These are phyloP conservation scores for Scaptomyza graminum DNA, from an alignment of 1,140 invertebrate species.

Conservation along the genomic window DNA sequence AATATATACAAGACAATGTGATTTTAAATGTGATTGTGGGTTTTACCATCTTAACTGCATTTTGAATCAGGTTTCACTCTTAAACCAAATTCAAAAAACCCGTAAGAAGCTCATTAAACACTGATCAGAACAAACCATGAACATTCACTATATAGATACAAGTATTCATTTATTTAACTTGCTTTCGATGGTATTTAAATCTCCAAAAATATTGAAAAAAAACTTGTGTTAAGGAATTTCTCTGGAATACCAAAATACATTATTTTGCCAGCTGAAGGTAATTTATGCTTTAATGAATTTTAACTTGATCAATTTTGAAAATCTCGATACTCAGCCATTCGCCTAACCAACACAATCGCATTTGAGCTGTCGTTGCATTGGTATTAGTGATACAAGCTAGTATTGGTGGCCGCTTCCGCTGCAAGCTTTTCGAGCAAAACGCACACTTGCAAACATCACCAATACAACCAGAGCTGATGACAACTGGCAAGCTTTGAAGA, in stretches of 20 bases:
- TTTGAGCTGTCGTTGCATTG: neutral
- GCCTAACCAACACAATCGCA: slow-evolving; percentile 43
- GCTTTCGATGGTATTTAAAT: no score
- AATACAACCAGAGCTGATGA: slow-evolving; percentile 23
- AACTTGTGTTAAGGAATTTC: slow-evolving; percentile 42
- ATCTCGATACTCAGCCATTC: slow-evolving; percentile 22
- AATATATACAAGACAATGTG: slow-evolving; percentile 16
- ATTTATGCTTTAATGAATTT: slow-evolving; percentile 51
- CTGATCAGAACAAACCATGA: slow-evolving; percentile 45
- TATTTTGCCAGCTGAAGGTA: slow-evolving; percentile 36
- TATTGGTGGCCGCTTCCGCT: slow-evolving; percentile 68
- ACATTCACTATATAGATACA: slow-evolving; percentile 45
- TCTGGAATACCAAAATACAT: slow-evolving; percentile 54
- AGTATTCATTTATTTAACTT: neutral
- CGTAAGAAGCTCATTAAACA: slow-evolving; percentile 25
- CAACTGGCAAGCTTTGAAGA: slow-evolving; percentile 25
- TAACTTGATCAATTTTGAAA: slow-evolving; percentile 41
- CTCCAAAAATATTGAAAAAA: slow-evolving; percentile 41
- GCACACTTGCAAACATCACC: slow-evolving; percentile 37
- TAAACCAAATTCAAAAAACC: slow-evolving; percentile 9
- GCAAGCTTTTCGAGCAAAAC: slow-evolving; percentile 53
- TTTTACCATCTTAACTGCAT: slow-evolving; percentile 26
- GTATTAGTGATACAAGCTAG: slow-evolving; percentile 41
- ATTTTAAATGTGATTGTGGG: slow-evolving; percentile 22
- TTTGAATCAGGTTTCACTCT: slow-evolving; percentile 46